A percentile compares a stretch with the other conserved stretches of the same genome.
Conservation (phyloP, 2,113 vertebrate genomes). For the cattle (Bos taurus) region ARS-UCD2.0 NC_037345.1:51473501-51474000, state of each 20-base stretch:
- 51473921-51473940: background rate
- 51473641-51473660: background rate
- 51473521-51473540: background rate
- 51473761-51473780: background rate
- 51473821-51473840: background rate
- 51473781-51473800: background rate
- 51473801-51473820: background rate
- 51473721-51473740: background rate
- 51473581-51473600: background rate
- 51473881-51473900: background rate
- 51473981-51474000: background rate
- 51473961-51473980: background rate
- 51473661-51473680: background rate
- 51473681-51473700: background rate
- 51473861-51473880: background rate
- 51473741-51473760: background rate
- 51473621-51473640: background rate
- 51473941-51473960: background rate
- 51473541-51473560: background rate
- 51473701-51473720: background rate
- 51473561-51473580: background rate
- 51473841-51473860: background rate
- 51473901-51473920: background rate
- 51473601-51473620: background rate
- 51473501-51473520: background rate